Evolutionary conservation across 2,113 vertebrate species (phyloP).

Genomic region (Pelmatolapia mariae): DNA sequence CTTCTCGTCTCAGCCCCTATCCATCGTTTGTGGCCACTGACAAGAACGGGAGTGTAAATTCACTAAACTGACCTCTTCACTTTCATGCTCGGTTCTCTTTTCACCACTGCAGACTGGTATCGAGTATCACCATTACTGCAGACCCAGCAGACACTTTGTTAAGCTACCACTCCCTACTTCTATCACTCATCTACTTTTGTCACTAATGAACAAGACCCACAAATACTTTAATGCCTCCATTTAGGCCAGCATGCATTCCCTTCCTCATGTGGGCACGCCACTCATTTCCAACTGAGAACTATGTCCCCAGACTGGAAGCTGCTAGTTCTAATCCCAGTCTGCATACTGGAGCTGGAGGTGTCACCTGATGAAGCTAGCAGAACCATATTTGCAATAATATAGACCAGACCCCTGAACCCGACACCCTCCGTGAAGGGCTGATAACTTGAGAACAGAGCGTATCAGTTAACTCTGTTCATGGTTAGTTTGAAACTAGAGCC

Average conservation of each 20-base stretch:
- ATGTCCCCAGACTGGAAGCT: neutral
- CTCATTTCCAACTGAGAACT: neutral
- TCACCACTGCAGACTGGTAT: neutral
- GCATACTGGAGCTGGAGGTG: neutral
- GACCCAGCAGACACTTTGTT: neutral
- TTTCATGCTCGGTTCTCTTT: neutral
- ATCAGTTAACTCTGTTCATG: neutral
- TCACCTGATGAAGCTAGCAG: neutral
- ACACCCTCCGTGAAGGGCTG: neutral
- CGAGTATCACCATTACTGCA: neutral
- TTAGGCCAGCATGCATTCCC: neutral
- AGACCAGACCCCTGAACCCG: neutral
- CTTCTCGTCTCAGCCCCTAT: rapidly evolving
- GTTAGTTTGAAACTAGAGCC: neutral
- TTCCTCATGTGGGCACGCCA: neutral
- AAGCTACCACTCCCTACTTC: neutral
- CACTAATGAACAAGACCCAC: neutral
- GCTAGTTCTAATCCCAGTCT: neutral
- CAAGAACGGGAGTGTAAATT: neutral
- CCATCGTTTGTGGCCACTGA: neutral
- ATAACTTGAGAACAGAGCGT: neutral
- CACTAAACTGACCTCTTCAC: neutral
- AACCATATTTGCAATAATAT: neutral
- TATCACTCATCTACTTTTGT: neutral
- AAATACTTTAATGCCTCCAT: neutral